Evolutionary conservation across 2,113 vertebrate species (phyloP), one percentile per base, ranked within the genome.

Genomic region (Helogale parvula): DNA sequence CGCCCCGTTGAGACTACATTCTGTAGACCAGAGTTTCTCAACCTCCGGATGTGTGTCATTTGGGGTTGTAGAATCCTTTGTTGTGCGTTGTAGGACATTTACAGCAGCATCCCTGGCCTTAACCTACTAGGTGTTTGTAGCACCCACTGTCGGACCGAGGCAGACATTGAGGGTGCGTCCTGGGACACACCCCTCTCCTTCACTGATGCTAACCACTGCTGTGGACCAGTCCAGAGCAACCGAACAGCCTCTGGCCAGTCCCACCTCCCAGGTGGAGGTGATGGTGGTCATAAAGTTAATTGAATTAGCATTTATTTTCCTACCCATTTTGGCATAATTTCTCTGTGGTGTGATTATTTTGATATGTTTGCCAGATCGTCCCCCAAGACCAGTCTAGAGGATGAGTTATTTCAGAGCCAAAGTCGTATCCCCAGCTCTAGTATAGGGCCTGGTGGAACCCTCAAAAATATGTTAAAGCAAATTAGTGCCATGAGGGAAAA

Each of bases 391-490:
- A 65, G 47, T n/a, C 47, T 81, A 65, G 16, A 71, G 10, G 47
- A 88, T 77, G 68, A 76, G 21, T 88, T 89, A 71, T 77, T 83
- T 96, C 16, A 76, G 63, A 94, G 52, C 66, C 72, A 33, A 77
- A 65, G 65, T 83, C 76, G 3, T 27, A 17, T 79, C 69, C 52
- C 45, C 47, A 92, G 45, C 38, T 45, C 35, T 47, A 38, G 27
- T 13, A 33, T 16, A 66, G 50, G 47, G 77, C 82, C 66, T 89
- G 29, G 21, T 38, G 9, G 29, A 89, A 50, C 41, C 88, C 85
- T 90, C 52, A 66, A 38, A 94, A 84, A 31, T 25, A 72, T 19
- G 15, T 95, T 84, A 60, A 74, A 66, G 54, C 54, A 88, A 77
- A 82, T 82, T 41, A 65, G 41, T 57, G 60, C 16, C 31, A 23